Base-by-base conservation (phyloP, 2,113 vertebrate genomes). In the Otis tarda region DNA sequence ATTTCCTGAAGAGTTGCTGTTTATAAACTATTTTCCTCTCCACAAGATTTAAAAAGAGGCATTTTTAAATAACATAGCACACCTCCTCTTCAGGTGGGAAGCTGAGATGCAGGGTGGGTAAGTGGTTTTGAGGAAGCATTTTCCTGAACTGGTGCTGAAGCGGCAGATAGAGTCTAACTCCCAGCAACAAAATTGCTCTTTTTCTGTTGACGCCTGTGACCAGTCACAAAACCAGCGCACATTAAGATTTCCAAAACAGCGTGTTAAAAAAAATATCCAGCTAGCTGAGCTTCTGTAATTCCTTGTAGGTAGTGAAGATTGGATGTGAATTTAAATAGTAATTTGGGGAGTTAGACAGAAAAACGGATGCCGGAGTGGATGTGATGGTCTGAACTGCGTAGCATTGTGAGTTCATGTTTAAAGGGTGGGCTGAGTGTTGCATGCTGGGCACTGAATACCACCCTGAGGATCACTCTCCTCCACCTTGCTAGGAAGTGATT, bases 21-120 rank as follows among this genome's bases (percentile, higher is more conserved):
- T 94, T 91, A 63, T 28, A 59, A 93, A 91, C n/a, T 55, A 53
- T 95, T 95, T 95, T 91, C 75, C 75, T 97, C 82, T 81, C 84
- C 67, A 74, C 75, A 61, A 94, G 86, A 65, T 92, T 82, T 92
- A 79, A 91, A 90, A 89, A 84, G 68, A 89, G 17, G 31, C 45
- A 82, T 96, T 96, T 96, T 94, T 84, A 94, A 96, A 92, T 94
- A 90, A 74, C 70, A 43, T 27, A 84, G n/a, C 31, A 73, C 87
- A 87, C 69, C 74, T 91, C 74, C 89, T 94, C 87, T 91, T 94
- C 91, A 70, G 59, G 0, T 94, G 67, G 74, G 81, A 93, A 95
- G 77, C 74, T 74, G 75, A 93, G 47, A 86, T 0, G 0, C 39
- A 56, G 56, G 74, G 78, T 91, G 84, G 67, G 65, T 91, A 92